A percentile compares a stretch with the other conserved stretches of the same genome.
These are phyloP conservation scores for Neosilurus hyrtlii DNA, from an alignment of 2,797 vertebrate genomes.

Conservation along the genomic window DNA sequence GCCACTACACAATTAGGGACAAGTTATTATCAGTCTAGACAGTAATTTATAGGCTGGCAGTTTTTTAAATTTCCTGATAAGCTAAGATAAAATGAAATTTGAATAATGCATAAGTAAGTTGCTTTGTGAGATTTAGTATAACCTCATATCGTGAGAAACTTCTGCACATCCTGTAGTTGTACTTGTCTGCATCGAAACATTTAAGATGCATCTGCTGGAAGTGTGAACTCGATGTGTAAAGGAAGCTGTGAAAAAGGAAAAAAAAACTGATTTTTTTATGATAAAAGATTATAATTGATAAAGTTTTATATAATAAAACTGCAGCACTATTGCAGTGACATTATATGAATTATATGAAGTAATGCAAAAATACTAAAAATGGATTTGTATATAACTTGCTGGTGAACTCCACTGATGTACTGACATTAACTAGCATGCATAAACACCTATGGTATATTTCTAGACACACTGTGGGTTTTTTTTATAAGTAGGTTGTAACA, in stretches of 20 bases:
- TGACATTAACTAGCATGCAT: background rate
- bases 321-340: too few relatives aligned
- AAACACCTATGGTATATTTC: background rate
- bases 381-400: background rate
- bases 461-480: background rate
- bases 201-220: background rate
- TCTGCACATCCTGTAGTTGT: conserved; percentile 50
- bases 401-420: background rate
- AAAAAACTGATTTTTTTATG: background rate
- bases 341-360: too few relatives aligned
- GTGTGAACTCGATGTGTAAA: background rate
- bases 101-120: background rate
- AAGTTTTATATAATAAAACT: background rate
- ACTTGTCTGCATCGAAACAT: background rate
- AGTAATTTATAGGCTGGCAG: background rate
- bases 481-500: background rate
- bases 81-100: conserved; percentile 19
- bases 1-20: background rate
- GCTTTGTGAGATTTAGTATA: conserved; percentile 17
- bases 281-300: background rate
- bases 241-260: background rate
- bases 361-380: too few relatives aligned
- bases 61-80: background rate
- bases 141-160: conserved; percentile 27
- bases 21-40: background rate